These are phyloP conservation scores for Phycodurus eques DNA, from an alignment of 2,113 vertebrate species.

Conservation along the genomic window DNA sequence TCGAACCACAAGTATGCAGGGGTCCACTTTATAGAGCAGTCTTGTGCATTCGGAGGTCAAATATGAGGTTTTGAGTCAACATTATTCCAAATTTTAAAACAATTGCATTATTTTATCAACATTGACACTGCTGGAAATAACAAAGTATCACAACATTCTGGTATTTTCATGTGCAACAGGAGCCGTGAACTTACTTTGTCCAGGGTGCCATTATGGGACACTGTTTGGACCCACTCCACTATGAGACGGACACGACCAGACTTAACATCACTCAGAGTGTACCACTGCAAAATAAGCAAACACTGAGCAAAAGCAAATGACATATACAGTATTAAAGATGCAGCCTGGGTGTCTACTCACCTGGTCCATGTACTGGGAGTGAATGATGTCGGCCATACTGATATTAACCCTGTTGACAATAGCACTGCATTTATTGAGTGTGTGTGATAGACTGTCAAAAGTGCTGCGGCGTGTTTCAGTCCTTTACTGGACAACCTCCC, in stretches of 20 bases:
- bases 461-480: neutral
- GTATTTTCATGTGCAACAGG: neutral
- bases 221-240: constrained; percentile 78
- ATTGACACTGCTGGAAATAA: neutral
- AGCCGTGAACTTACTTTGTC: constrained; percentile 69
- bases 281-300: constrained; percentile 77
- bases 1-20: too few species aligned
- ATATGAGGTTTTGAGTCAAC: too few species aligned
- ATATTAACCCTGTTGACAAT: constrained; percentile 54
- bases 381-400: constrained; percentile 61
- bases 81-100: neutral
- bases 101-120: neutral
- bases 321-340: neutral
- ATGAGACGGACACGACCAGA: constrained; percentile 82
- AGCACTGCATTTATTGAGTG: neutral
- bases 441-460: neutral
- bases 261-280: constrained; percentile 79
- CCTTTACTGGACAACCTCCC: neutral
- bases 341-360: constrained; percentile 35
- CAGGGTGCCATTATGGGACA: constrained; percentile 65
- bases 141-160: neutral
- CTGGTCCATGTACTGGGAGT: constrained; percentile 64
- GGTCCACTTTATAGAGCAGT: too few species aligned
- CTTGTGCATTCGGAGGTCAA: too few species aligned
- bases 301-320: constrained; percentile 6